Evolutionary conservation across 2,888 invertebrate genomes (phyloP), one percentile per base, ranked within the genome.

Genomic region (Taenaris catops): DNA sequence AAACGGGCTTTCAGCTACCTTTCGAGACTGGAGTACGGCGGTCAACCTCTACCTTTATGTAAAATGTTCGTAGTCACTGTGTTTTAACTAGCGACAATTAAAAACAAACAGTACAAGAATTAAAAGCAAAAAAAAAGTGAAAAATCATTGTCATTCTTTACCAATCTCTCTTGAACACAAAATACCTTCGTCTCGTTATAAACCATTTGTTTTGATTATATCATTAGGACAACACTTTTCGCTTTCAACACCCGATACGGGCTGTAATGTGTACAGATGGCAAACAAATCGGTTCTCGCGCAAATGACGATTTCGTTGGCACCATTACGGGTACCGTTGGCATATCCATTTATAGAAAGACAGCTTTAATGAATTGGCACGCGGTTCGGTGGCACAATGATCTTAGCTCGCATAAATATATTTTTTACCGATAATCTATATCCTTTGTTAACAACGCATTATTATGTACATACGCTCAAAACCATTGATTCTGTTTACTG

Each of bases 201-300:
- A 21, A 21, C 29, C 14, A 14, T 21, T 29, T 43, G 29, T 36
- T 43, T 35, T 31, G 28, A 43, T 33, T 32, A 24, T 36, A 31
- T 28, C 40, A 37, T 40, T 36, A 36, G 11, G 25, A 19, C 10
- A 23, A 26, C 19, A 29, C 37, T 39, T 41, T 45, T 50, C 46
- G 38, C 58, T 66, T 64, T 58, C 63, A 38, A 59, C 61, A 71
- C 54, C 51, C 34, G 41, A 49, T 41, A 51, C 48, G 51, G 50
- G 41, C 46, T 33, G 51, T 63, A 64, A 67, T 70, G 56, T 53
- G 53, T 54, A 50, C 58, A 63, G 75, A 75, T 70, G 62, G 60
- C 65, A 69, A 70, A 73, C 68, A 78, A 78, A 76, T 75, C 59
- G 67, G 49, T 42, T 49, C 47, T 51, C 60, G 54, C 43, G 44